Percentiles rank a stretch among this genome's conserved stretches.
Evolutionary conservation across 2,797 vertebrate species (phyloP).

Genomic region (Sitta carolinensis): DNA sequence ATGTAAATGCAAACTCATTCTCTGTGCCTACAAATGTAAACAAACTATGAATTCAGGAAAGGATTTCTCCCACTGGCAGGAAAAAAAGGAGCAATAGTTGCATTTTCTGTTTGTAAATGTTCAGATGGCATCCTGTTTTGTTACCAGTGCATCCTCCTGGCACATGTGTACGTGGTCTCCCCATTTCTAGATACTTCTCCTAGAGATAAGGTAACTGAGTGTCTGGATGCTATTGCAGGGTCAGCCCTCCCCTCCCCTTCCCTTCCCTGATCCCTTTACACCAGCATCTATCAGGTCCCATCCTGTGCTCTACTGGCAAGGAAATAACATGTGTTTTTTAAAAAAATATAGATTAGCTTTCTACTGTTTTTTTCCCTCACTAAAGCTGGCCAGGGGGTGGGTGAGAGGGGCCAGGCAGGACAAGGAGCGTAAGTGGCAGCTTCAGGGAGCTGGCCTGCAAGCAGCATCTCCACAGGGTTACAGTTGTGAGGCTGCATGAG

Average conservation of each 20-base stretch:
- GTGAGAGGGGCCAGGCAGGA: not conserved
- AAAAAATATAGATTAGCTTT: not conserved
- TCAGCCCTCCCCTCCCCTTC: not conserved
- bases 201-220: not conserved
- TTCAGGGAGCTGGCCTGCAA: not conserved
- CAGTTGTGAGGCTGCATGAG: not conserved
- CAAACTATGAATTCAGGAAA: not conserved
- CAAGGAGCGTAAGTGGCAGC: not conserved
- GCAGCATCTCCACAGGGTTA: not conserved
- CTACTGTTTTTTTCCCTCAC: not conserved
- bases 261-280: not conserved
- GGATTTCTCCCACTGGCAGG: not conserved
- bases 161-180: not conserved
- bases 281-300: not conserved
- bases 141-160: not conserved
- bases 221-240: not conserved
- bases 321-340: no score
- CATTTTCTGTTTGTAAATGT: not conserved
- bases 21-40: not conserved
- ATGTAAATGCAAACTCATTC: not conserved
- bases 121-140: not conserved
- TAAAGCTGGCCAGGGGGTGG: not conserved
- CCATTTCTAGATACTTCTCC: not conserved
- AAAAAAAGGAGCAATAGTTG: not conserved
- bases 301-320: not conserved